Percentiles rank a stretch among this genome's conserved stretches.
Conservation (phyloP, 1,140 invertebrate species). For the Brachionus koreanus region DNA sequence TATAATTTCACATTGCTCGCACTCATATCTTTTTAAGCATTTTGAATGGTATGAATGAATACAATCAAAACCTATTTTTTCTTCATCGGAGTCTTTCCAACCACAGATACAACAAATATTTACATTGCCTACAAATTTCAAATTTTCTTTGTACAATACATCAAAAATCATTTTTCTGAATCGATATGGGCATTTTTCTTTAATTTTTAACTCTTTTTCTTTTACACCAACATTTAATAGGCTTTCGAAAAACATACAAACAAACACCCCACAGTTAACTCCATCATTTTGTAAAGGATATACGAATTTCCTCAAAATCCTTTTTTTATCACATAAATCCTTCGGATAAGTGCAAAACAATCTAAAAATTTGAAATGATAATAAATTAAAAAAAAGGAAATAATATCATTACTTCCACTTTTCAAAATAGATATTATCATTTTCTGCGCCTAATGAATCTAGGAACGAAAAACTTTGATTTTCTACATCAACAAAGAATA, state of each 20-base stretch:
- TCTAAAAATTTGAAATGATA: background rate
- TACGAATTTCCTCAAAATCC: background rate
- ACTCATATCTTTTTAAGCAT: background rate
- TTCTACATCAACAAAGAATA: background rate
- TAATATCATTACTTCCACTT: constrained; percentile 10
- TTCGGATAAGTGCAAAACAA: background rate
- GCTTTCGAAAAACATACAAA: background rate
- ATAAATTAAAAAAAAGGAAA: background rate
- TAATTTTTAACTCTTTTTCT: background rate
- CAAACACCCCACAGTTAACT: background rate
- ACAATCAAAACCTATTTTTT: background rate
- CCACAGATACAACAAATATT: constrained; percentile 9
- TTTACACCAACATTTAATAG: background rate
- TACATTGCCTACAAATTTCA: background rate
- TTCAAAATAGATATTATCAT: background rate
- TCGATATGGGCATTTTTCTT: background rate
- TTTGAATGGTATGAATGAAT: background rate
- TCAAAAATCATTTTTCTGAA: constrained; percentile 1
- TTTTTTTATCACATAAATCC: background rate
- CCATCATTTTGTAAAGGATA: background rate
- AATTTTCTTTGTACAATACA: background rate
- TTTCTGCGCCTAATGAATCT: background rate
- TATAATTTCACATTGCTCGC: background rate
- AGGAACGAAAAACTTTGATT: background rate
- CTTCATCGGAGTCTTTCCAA: background rate